Percentiles rank a stretch among this genome's conserved stretches.
Evolutionary conservation across 2,797 vertebrate species (phyloP).

Genomic region (Dendrocincla fuliginosa): DNA sequence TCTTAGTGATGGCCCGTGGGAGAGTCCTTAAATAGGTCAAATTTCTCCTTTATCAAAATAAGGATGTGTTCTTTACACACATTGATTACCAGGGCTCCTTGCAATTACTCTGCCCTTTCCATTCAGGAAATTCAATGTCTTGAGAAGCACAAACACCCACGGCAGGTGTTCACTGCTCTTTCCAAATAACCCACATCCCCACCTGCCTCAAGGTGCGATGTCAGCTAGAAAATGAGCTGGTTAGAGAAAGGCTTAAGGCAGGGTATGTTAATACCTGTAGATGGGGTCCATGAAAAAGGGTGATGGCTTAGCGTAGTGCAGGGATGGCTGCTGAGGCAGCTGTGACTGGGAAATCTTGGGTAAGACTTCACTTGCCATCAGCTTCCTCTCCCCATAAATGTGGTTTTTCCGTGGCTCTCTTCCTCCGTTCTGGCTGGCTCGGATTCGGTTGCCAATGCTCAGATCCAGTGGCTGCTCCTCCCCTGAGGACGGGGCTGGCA

Average conservation of each 20-base stretch:
- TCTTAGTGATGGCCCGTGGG: constrained; percentile 50
- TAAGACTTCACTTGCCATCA: constrained; percentile 80
- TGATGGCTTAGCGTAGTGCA: constrained; percentile 98
- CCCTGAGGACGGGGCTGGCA: constrained; percentile 73
- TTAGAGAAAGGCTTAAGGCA: constrained; percentile 31
- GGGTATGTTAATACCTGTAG: constrained; percentile 95
- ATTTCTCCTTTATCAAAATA: constrained; percentile 53
- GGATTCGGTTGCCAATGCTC: constrained; percentile 90
- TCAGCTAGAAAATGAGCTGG: background rate
- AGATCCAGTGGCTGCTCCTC: constrained; percentile 98
- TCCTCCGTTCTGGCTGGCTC: constrained; percentile 88
- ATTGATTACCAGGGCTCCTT: background rate
- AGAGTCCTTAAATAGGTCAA: constrained; percentile 64
- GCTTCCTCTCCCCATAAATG: constrained; percentile 85
- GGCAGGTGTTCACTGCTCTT: background rate
- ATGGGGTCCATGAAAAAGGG: constrained; percentile 99
- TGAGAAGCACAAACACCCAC: background rate
- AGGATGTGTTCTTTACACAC: background rate
- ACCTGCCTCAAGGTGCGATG: background rate
- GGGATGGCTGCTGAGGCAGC: constrained; percentile 87
- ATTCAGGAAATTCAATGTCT: background rate
- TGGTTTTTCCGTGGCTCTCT: constrained; percentile 89
- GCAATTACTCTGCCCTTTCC: background rate
- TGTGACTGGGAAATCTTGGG: constrained; percentile 83
- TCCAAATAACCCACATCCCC: background rate